Percentiles rank a stretch among this genome's conserved stretches.
These are phyloP conservation scores for Chiloscyllium plagiosum DNA, from an alignment of 2,113 vertebrate species.

Conservation along the genomic window DNA sequence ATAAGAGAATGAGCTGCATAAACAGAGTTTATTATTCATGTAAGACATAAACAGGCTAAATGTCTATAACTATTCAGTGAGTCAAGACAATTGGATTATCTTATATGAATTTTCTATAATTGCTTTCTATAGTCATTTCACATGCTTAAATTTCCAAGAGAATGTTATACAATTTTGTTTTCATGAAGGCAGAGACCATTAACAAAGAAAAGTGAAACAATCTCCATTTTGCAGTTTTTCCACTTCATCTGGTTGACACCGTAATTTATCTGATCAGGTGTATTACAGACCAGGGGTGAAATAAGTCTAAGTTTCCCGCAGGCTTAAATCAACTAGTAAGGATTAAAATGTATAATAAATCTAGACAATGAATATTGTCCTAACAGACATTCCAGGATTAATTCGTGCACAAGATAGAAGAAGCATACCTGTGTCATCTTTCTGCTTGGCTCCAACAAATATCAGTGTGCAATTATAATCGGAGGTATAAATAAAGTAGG, in stretches of 20 bases:
- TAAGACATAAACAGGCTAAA: neutral
- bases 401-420: neutral
- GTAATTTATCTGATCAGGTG: neutral
- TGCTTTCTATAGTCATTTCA: neutral
- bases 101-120: neutral
- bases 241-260: neutral
- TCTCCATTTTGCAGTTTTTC: neutral
- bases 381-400: neutral
- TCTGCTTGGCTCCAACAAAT: neutral
- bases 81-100: neutral
- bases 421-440: neutral
- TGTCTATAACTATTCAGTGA: neutral
- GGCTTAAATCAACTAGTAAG: neutral
- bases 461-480: neutral
- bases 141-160: neutral
- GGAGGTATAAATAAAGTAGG: neutral
- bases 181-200: neutral
- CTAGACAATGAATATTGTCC: neutral
- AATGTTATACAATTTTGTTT: neutral
- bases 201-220: neutral
- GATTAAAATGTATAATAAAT: neutral
- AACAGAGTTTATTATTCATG: neutral
- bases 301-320: neutral
- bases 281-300: neutral
- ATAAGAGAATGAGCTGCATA: neutral